Percentiles rank a stretch among this genome's conserved stretches.
phyloP scores from a whole-genome alignment of 1,140 invertebrate genomes.

The Euura saliciscinereae region DNA sequence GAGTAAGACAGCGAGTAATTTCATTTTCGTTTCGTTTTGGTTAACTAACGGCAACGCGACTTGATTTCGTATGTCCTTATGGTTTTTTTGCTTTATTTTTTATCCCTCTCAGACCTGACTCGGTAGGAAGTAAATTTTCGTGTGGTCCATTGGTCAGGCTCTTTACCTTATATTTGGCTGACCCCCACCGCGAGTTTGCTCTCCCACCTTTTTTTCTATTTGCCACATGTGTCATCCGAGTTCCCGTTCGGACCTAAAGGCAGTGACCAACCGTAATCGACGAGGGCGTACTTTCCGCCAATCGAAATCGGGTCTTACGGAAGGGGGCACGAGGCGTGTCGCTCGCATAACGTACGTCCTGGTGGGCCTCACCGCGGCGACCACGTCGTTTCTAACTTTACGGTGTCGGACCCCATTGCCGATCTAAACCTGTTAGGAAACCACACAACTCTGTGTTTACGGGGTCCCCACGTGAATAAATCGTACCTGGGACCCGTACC shows the following conservation, averaged over 20 bases:
- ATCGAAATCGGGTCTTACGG: not conserved
- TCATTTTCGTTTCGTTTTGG: not conserved
- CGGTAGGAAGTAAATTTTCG: conserved; percentile 51
- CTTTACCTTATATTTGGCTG: conserved; percentile 57
- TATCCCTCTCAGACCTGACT: conserved; percentile 17
- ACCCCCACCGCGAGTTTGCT: conserved; percentile 36
- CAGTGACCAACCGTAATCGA: conserved; percentile 4
- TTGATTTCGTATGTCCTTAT: too few relatives aligned
- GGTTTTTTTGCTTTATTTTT: conserved; percentile 4
- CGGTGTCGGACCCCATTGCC: not conserved
- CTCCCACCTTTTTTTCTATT: conserved; percentile 43
- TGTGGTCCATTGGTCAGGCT: conserved; percentile 58
- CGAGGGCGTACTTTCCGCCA: not conserved
- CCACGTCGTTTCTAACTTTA: not conserved
- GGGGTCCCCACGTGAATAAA: not conserved
- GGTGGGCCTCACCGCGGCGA: not conserved
- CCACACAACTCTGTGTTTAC: not conserved
- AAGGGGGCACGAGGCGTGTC: conserved; percentile 3
- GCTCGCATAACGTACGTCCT: not conserved
- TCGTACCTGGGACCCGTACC: not conserved
- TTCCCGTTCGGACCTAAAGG: conserved; percentile 24
- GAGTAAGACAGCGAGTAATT: conserved; percentile 34
- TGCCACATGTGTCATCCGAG: conserved; percentile 39
- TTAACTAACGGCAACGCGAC: too few relatives aligned
- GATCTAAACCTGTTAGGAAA: conserved; percentile 5